phyloP scores from a whole-genome alignment of 1,140 invertebrate genomes.

The Ephestia elutella region DNA sequence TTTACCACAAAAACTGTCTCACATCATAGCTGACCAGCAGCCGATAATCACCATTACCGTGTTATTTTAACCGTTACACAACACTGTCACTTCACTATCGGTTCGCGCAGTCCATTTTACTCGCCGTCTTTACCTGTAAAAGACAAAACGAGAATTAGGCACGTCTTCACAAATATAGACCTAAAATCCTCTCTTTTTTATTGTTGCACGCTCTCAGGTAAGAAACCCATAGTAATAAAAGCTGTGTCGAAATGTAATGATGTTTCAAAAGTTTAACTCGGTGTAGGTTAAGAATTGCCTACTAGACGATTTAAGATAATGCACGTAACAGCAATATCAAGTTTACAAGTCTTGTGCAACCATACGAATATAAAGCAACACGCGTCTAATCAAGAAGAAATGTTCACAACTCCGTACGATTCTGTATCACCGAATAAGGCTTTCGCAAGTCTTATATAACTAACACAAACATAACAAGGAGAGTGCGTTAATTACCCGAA shows the following conservation, averaged over 20 bases:
- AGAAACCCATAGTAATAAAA: constrained; percentile 4
- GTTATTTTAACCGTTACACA: constrained; percentile 28
- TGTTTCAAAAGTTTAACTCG: constrained; percentile 5
- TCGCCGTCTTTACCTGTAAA: constrained; percentile 42
- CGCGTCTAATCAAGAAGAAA: not conserved
- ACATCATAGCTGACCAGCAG: constrained; percentile 45
- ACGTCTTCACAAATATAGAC: not conserved
- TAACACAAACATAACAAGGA: constrained; percentile 19
- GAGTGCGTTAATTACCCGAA: constrained; percentile 21
- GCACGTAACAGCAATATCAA: constrained; percentile 2
- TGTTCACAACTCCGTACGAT: constrained; percentile 1
- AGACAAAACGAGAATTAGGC: constrained; percentile 17
- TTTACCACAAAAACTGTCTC: constrained; percentile 32
- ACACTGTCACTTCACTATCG: constrained; percentile 38
- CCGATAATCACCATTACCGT: constrained; percentile 27
- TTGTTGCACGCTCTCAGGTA: constrained; percentile 2
- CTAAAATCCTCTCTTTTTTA: not conserved
- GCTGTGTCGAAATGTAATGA: constrained; percentile 8
- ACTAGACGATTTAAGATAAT: constrained; percentile 3
- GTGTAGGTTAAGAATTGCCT: not conserved
- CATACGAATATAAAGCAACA: not conserved
- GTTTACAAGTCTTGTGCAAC: not conserved
- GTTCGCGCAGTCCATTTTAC: constrained; percentile 39
- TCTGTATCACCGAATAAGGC: constrained; percentile 7
- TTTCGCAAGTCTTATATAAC: constrained; percentile 19